Evolutionary conservation across 1,140 invertebrate species (phyloP), one percentile per base, ranked within the genome.

Genomic region (Drosophila watanabei): DNA sequence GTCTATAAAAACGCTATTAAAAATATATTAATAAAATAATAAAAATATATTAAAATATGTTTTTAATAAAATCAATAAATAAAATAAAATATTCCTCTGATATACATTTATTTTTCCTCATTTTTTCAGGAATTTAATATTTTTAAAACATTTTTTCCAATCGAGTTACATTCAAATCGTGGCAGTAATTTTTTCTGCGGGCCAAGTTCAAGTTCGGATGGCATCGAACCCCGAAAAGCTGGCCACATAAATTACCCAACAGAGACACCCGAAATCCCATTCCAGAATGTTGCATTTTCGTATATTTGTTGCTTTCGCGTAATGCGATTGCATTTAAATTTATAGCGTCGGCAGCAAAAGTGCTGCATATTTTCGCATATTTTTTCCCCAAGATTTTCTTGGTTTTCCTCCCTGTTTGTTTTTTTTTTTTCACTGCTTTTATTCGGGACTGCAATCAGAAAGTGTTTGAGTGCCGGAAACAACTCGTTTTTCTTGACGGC

Each of bases 381-480:
- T 39, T 68, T 68, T 37, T 66, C 20, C 16, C 33, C 43, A 16
- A 35, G 20, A 8, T 39, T 57, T 57, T 57, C 54, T 57, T 24
- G 4, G 35, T 11, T 57, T 57, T 57, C 14, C 24, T n/a, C 14
- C 16, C 24, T 1, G 10, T 20, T 11, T 51, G 20, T 24, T 14
- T 9, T 18, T 35, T 6, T 35, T 32, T 59, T 39, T 65, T 66
- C 80, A 56, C 52, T 54, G 46, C 32, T 35, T 59, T 45, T 65
- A 70, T 87, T 69, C 56, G 59, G 48, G 33, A 58, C 52, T 58
- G 77, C 85, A 88, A 88, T 88, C 85, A 88, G 78, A 80, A 57
- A 75, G 85, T 89, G 78, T 88, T 89, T 90, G 85, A 89, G 78
- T 63, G 56, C 75, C 87, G 85, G 85, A 89, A 89, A 90, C 85